A percentile compares a stretch with the other conserved stretches of the same genome.
Conservation (phyloP, 2,888 invertebrate species). For the Notodromas monacha region DNA sequence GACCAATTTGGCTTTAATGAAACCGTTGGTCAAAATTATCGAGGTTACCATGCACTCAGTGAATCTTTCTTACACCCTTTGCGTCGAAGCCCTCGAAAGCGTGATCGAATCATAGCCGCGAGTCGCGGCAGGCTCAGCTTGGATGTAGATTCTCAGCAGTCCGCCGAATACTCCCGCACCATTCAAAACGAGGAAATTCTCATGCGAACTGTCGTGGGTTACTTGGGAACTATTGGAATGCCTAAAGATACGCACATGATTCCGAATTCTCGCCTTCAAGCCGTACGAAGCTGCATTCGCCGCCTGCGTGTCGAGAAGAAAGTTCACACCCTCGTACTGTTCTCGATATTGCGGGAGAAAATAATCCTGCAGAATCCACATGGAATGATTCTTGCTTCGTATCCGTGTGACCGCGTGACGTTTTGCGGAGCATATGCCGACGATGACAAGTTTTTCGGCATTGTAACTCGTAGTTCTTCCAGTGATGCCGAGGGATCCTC, state of each 20-base stretch:
- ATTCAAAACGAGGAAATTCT: constrained; percentile 9
- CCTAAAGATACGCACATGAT: constrained; percentile 22
- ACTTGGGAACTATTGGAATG: constrained; percentile 81
- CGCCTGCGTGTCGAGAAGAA: constrained; percentile 60
- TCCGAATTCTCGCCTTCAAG: constrained; percentile 22
- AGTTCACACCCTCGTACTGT: constrained; percentile 36
- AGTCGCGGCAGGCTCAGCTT: background rate
- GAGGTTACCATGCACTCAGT: background rate
- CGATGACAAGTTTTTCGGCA: constrained; percentile 63
- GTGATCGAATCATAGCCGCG: background rate
- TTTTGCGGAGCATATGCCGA: constrained; percentile 68
- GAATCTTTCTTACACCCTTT: background rate
- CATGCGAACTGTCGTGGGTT: constrained; percentile 50
- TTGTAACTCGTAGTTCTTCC: constrained; percentile 30
- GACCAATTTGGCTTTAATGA: too few species aligned
- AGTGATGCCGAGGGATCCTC: constrained; percentile 10
- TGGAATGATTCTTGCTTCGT: constrained; percentile 47
- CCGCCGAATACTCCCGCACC: background rate
- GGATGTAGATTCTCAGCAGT: background rate
- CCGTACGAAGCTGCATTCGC: constrained; percentile 51
- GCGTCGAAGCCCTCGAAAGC: background rate
- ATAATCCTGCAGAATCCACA: constrained; percentile 42
- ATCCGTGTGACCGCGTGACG: constrained; percentile 48
- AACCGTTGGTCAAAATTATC: too few species aligned
- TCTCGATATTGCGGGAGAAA: constrained; percentile 44